Base-by-base conservation (phyloP, 2,888 invertebrate genomes). In the Therioaphis trifolii region DNA sequence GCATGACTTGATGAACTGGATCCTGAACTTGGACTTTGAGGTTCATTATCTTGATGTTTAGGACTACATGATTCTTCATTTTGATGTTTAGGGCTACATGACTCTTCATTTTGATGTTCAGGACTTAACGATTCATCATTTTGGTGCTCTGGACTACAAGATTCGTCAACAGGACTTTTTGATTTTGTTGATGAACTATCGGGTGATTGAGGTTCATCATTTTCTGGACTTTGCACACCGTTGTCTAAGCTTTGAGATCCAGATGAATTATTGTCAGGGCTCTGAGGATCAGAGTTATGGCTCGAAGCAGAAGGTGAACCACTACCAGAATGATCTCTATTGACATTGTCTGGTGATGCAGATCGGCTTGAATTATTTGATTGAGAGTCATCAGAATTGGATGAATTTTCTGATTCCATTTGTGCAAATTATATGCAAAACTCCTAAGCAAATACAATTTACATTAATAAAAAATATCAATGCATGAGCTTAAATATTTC, bases 371-470 rank as follows among this genome's bases (percentile, higher is more conserved):
- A 82, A 24, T 49, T 49, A 12, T 71, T 80, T 58, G 80, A 82
- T 63, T 72, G 80, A 49, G 80, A 72, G 35, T 82, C 80, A 61
- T 82, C 80, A 46, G 80, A 82, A 74, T 72, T 82, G 24, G 80
- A 52, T 35, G 80, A 82, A 24, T 72, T 72, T 15, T 82, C 80
- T n/a, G 79, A 80, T 71, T 82, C 80, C 80, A 82, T 82, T 82
- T 58, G 63, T 63, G 14, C 49, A 52, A 15, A 24, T 72, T 82
- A 72, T 24, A 74, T 18, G 18, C 24, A 72, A 46, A 27, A 24
- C 43, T 63, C 71, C 80, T 82, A 63, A 49, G 43, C 21, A 72
- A 49, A 35, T 12, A 27, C 0, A 7, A 5, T 35, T 68, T 78
- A 68, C 7, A 49, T 9, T 24, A 40, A 27, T 68, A 1, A 55